Conservation (phyloP, 2,888 invertebrate genomes). For the Acanthosepion lycidas region DNA sequence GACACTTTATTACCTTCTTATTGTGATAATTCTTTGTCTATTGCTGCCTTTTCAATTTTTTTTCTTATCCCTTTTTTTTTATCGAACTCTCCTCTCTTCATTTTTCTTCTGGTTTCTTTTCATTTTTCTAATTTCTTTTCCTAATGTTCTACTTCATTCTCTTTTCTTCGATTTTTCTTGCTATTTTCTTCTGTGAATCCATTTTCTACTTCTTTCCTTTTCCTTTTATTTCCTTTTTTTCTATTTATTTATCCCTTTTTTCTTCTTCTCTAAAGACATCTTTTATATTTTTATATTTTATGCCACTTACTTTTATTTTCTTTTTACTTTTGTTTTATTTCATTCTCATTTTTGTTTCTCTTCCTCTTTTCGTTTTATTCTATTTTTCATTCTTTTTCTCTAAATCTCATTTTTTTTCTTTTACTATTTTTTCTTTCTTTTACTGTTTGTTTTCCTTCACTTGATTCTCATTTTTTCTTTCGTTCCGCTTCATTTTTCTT, state of each 20-base stretch:
- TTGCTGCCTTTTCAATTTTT: too few relatives aligned
- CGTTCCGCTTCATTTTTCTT: not conserved
- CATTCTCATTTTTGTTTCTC: not conserved
- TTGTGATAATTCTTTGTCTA: too few relatives aligned
- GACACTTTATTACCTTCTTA: too few relatives aligned
- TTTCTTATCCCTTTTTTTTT: too few relatives aligned
- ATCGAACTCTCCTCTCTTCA: too few relatives aligned
- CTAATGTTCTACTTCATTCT: too few relatives aligned
- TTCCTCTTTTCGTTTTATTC: not conserved
- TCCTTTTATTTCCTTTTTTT: not conserved
- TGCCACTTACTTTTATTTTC: too few relatives aligned
- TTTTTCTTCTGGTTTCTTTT: too few relatives aligned
- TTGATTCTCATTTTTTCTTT: not conserved
- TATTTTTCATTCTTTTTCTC: not conserved
- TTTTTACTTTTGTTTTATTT: too few relatives aligned
- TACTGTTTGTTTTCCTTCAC: not conserved
- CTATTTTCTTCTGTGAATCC: not conserved
- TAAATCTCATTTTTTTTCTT: not conserved
- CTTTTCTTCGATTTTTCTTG: too few relatives aligned
- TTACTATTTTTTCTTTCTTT: not conserved
- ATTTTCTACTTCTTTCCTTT: not conserved
- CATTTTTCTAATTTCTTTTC: too few relatives aligned
- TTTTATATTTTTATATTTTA: too few relatives aligned
- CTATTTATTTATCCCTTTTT: not conserved
- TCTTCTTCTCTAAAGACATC: not conserved